A percentile compares a stretch with the other conserved stretches of the same genome.
These are phyloP conservation scores for Lissocephala sabroskyi DNA, from an alignment of 2,888 invertebrate species.

Conservation along the genomic window DNA sequence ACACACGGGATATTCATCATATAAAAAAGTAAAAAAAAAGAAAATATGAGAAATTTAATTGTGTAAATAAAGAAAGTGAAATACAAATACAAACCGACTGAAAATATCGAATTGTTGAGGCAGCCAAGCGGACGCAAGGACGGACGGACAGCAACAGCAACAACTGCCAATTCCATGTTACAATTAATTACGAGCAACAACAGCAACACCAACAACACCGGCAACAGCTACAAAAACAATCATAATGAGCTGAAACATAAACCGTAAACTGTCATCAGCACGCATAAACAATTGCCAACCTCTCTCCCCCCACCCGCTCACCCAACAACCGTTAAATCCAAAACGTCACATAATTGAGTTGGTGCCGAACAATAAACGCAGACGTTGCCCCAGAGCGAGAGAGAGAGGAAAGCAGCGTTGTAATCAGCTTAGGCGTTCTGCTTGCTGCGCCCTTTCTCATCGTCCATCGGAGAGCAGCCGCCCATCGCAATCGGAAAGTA, in stretches of 20 bases:
- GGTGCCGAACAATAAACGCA: background rate
- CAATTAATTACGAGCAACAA: constrained; percentile 36
- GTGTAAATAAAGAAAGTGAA: constrained; percentile 45
- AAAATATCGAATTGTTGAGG: constrained; percentile 17
- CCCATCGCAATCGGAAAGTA: too few relatives aligned
- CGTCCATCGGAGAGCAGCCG: too few relatives aligned
- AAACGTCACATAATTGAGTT: background rate
- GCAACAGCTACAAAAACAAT: constrained; percentile 4
- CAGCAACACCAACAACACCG: constrained; percentile 14
- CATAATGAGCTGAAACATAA: too few relatives aligned
- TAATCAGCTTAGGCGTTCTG: too few relatives aligned
- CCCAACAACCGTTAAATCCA: too few relatives aligned
- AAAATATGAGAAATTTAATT: constrained; percentile 22
- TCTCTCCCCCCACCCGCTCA: too few relatives aligned
- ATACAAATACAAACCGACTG: constrained; percentile 20
- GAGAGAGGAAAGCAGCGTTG: background rate
- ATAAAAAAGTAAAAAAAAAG: too few relatives aligned
- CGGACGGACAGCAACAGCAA: too few relatives aligned
- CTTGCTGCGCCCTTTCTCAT: too few relatives aligned
- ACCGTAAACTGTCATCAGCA: background rate
- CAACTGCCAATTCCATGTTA: constrained; percentile 35
- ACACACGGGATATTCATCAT: too few relatives aligned
- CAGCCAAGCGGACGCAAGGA: background rate
- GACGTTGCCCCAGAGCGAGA: background rate
- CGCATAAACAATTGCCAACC: background rate